Conservation (phyloP, 1,140 invertebrate species). For the Drosophila melanica region DNA sequence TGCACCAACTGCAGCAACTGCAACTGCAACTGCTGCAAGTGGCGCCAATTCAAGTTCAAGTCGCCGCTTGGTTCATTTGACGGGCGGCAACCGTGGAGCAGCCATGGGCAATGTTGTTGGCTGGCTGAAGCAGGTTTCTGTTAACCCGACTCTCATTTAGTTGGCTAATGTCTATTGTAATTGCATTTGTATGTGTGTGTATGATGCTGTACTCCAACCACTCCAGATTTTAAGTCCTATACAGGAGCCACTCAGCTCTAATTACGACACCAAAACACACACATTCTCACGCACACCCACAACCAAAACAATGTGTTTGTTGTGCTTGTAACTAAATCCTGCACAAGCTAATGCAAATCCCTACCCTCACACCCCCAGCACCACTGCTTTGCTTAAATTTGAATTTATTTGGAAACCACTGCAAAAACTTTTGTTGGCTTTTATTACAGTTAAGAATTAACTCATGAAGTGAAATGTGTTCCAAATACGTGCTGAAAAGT, state of each 20-base stretch:
- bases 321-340: conserved; percentile 24
- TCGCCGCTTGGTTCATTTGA: conserved; percentile 86
- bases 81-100: conserved; percentile 86
- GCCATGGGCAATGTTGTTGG: conserved; percentile 89
- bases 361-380: neutral
- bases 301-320: neutral
- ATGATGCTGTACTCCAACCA: conserved; percentile 4
- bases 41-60: conserved; percentile 88
- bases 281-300: neutral
- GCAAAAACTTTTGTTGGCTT: neutral
- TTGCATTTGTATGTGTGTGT: conserved; percentile 2
- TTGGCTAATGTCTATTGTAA: conserved; percentile 6
- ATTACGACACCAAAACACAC: conserved; percentile 24
- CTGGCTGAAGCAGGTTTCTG: conserved; percentile 90
- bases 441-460: neutral
- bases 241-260: conserved; percentile 21
- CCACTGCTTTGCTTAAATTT: neutral
- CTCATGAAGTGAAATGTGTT: neutral
- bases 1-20: conserved; percentile 85
- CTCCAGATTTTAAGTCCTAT: neutral
- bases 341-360: conserved; percentile 11
- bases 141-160: conserved; percentile 18
- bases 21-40: conserved; percentile 84
- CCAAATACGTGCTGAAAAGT: neutral
- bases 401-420: neutral